Base-by-base conservation (phyloP, 2,888 invertebrate genomes). In the Harpalus rufipes region DNA sequence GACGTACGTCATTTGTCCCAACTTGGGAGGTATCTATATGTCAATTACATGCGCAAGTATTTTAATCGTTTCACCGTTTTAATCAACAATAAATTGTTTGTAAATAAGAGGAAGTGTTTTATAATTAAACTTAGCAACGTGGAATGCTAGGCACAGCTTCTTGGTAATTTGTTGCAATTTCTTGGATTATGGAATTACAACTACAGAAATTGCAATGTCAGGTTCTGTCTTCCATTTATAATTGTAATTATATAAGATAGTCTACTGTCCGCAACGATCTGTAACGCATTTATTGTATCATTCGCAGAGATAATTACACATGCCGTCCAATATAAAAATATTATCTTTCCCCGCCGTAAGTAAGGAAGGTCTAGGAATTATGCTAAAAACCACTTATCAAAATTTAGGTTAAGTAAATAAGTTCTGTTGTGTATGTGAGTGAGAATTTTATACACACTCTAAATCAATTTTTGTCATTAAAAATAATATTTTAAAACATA, bases 1-100 rank as follows among this genome's bases (percentile, higher is more conserved):
- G 68, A 39, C 32, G 39, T 68, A 39, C 68, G 68, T 68, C 68
- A 68, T 68, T 68, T 39, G 68, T n/a, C 68, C 68, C 25, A 68
- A 68, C 68, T 68, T 68, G 68, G 68, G 68, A 68, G 68, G 68
- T 68, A 68, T 68, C 39, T 68, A 68, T 68, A 68, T 68, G 68
- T 68, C 68, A 68, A 68, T 68, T 68, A 68, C n/a, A 68, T 68
- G 68, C 68, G 39, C 39, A 68, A n/a, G 2, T 25, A 63, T 68
- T 68, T 39, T 68, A 68, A 68, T 68, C 25, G 68, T 68, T 68
- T 68, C n/a, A 39, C 68, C 39, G 39, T 68, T 68, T 68, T 68
- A 68, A 68, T 68, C 32, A 68, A 68, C 32, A 68, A 68, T 68
- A 68, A 68, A 68, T 68, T 39, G 68, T 68, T 32, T 12, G 32